Conservation (phyloP, 64 coral and sea anemone species). For the Pocillopora verrucosa region DNA sequence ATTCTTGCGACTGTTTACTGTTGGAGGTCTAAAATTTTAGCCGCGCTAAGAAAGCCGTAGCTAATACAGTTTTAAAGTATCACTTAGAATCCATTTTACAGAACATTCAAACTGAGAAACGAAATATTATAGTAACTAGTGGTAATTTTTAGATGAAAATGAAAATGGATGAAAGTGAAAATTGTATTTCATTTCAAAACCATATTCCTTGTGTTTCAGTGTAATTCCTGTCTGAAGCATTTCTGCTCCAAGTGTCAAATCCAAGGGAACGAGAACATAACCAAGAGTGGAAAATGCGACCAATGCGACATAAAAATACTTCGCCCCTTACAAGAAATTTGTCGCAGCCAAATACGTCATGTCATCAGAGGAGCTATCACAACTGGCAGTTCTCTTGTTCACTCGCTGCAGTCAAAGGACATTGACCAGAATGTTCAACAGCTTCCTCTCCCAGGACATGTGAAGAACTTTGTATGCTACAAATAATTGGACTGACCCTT, state of each 20-base stretch:
- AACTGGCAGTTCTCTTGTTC: background rate
- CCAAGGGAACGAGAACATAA: constrained; percentile 41
- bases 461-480: constrained; percentile 67
- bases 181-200: background rate
- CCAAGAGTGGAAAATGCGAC: constrained; percentile 38
- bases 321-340: constrained; percentile 54
- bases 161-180: background rate
- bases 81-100: too few species aligned
- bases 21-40: too few species aligned
- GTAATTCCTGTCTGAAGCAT: constrained; percentile 44
- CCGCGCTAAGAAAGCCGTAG: too few species aligned
- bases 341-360: constrained; percentile 35
- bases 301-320: constrained; percentile 46
- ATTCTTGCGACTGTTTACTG: too few species aligned
- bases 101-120: too few species aligned
- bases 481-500: constrained; percentile 18
- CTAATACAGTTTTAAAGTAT: too few species aligned
- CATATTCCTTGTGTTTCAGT: constrained; percentile 8
- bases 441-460: constrained; percentile 51
- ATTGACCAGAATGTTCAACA: constrained; percentile 60
- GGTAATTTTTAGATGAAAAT: background rate
- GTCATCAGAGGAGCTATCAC: constrained; percentile 32
- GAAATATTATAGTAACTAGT: background rate
- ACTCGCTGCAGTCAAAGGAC: constrained; percentile 38
- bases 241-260: constrained; percentile 43